Base-by-base conservation (phyloP, 2,888 invertebrate genomes). In the Lasioglossum morio region DNA sequence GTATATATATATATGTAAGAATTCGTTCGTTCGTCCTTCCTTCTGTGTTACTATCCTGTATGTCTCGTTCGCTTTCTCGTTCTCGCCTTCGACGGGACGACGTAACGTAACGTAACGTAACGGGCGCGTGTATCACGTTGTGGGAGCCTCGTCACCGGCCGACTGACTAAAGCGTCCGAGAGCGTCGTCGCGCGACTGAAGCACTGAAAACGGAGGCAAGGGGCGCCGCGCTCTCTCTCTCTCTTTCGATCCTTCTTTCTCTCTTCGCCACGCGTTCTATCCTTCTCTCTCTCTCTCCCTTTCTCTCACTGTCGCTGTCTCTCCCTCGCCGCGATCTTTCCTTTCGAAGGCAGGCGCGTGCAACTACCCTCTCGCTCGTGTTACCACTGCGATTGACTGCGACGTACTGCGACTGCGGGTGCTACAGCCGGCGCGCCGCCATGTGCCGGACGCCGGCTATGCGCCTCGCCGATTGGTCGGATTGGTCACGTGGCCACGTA, bases 311-410 rank as follows among this genome's bases (percentile, higher is more conserved):
- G 34, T 70, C n/a, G 23, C 82, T 77, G 81, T 84, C 81, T 82
- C 81, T 84, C 90, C 86, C 76, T 86, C 83, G 66, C 84, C 89
- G 66, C 87, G 91, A 85, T 91, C 90, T 91, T 90, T 88, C 91
- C 89, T 90, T 89, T 91, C 91, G 95, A 95, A 95, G 95, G 94
- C 95, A 94, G 92, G 96, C 96, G 96, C 95, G 95, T 95, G 91
- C 90, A 91, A 94, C 94, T 93, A 94, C 93, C 94, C 94, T 94
- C 94, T 93, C 92, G 92, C 91, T 93, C 94, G 94, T 93, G 92
- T 93, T 93, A 92, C 93, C 93, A 93, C 93, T 94, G 94, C 94
- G 94, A 94, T 94, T 94, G 93, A 92, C 92, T 93, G 92, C 93
- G 90, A 93, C 92, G 91, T 85, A 92, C 91, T 92, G 92, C 90